Evolutionary conservation across 2,888 invertebrate species (phyloP).

Genomic region (Archips xylosteana): DNA sequence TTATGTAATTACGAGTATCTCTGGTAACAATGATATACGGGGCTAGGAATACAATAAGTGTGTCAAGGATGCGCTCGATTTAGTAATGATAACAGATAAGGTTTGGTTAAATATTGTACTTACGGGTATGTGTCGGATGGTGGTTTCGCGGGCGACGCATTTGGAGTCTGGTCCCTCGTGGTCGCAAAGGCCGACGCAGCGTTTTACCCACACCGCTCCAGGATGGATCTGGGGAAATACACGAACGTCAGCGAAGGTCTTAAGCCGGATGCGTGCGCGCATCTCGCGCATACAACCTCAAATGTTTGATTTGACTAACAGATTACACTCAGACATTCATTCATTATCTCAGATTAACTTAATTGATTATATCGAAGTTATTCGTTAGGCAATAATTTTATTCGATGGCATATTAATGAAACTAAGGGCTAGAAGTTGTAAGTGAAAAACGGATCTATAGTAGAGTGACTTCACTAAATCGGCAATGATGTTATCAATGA

Average conservation of each 20-base stretch:
- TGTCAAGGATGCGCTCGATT: conserved; percentile 73
- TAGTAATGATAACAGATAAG: conserved; percentile 62
- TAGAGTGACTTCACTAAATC: neutral
- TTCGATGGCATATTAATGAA: neutral
- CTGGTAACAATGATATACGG: conserved; percentile 57
- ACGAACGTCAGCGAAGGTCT: conserved; percentile 44
- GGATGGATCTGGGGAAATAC: conserved; percentile 77
- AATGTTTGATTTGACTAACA: neutral
- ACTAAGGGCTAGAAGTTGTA: neutral
- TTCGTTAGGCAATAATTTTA: neutral
- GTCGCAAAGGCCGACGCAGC: conserved; percentile 77
- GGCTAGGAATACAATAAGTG: conserved; percentile 55
- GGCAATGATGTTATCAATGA: neutral
- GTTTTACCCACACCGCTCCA: conserved; percentile 76
- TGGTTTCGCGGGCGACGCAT: conserved; percentile 66
- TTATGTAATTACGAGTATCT: conserved; percentile 66
- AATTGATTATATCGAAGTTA: neutral
- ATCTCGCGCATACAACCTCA: neutral
- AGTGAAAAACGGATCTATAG: neutral
- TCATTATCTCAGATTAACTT: neutral
- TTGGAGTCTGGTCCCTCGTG: conserved; percentile 63
- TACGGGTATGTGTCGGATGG: conserved; percentile 70
- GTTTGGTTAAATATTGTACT: conserved; percentile 52
- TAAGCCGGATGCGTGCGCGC: conserved; percentile 49
- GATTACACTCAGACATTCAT: neutral